Evolutionary conservation across 2,797 vertebrate genomes (phyloP).

Genomic region (Crax fasciolata): DNA sequence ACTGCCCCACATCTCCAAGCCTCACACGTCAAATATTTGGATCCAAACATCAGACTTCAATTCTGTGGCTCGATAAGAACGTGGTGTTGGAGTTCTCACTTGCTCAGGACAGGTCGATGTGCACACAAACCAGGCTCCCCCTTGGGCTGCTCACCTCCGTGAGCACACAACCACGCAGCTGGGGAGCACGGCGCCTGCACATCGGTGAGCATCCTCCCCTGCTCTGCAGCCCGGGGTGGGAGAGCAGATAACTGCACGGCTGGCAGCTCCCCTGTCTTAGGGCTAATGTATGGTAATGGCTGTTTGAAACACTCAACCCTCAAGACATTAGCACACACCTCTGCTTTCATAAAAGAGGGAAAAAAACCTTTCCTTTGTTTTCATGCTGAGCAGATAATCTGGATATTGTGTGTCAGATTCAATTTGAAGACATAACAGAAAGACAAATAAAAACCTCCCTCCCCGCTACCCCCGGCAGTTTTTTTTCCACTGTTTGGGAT

Average conservation of each 20-base stretch:
- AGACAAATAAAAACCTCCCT: slow-evolving; percentile 37
- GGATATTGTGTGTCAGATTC: slow-evolving; percentile 60
- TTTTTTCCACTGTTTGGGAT: slow-evolving; percentile 3
- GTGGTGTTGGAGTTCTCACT: background rate
- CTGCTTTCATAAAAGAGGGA: background rate
- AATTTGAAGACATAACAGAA: slow-evolving; percentile 30
- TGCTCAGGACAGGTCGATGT: background rate
- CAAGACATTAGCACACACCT: slow-evolving; percentile 33
- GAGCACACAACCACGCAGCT: background rate
- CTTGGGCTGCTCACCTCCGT: accelerated
- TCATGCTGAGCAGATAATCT: slow-evolving; percentile 66
- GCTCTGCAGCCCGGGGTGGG: background rate
- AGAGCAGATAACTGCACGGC: background rate
- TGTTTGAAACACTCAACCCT: slow-evolving; percentile 28
- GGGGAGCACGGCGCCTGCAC: background rate
- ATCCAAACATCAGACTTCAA: background rate
- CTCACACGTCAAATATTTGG: background rate
- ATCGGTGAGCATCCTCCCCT: background rate
- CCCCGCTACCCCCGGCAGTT: background rate
- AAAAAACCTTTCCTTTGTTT: slow-evolving; percentile 13
- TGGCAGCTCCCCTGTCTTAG: slow-evolving; percentile 3
- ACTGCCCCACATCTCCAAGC: accelerated
- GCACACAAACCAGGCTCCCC: background rate
- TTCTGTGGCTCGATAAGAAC: background rate
- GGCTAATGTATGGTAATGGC: slow-evolving; percentile 47